phyloP scores from a whole-genome alignment of 2,888 invertebrate genomes.

The Dioctria linearis region DNA sequence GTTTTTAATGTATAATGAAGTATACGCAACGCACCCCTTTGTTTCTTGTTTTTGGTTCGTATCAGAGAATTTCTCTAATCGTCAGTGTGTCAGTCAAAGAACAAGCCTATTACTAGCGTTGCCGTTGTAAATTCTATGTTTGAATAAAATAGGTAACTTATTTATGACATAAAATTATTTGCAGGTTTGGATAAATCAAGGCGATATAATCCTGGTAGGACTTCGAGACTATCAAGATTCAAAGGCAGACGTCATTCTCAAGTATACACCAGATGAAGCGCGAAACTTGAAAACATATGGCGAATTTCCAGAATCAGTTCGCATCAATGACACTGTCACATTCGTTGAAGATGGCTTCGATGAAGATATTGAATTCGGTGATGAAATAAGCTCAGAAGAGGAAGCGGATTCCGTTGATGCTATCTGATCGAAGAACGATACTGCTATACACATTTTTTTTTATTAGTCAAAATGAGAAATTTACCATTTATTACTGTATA shows the following conservation, averaged over 20 bases:
- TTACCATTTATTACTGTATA: neutral
- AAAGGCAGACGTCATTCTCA: constrained; percentile 98
- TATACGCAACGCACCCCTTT: no score
- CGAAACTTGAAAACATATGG: constrained; percentile 99
- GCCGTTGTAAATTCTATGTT: no score
- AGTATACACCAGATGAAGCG: constrained; percentile 99
- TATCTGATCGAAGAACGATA: constrained; percentile 71
- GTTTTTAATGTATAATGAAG: no score
- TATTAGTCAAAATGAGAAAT: constrained; percentile 28
- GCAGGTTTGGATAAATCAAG: constrained; percentile 97
- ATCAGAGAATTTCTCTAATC: no score
- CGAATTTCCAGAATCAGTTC: constrained; percentile 98
- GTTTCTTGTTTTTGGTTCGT: no score
- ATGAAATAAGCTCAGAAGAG: constrained; percentile 93
- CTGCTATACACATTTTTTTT: constrained; percentile 13
- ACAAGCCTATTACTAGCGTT: no score
- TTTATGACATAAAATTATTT: constrained; percentile 52
- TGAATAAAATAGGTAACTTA: no score
- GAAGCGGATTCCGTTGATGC: constrained; percentile 84
- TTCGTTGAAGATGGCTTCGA: constrained; percentile 96
- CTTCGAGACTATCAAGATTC: constrained; percentile 97
- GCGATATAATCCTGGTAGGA: constrained; percentile 98
- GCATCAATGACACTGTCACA: constrained; percentile 96
- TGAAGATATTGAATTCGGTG: constrained; percentile 97
- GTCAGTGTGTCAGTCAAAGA: no score